Evolutionary conservation across 35 echinoderm and acorn worm genomes (phyloP), one percentile per base, ranked within the genome.

Genomic region (Chiridota heheva): DNA sequence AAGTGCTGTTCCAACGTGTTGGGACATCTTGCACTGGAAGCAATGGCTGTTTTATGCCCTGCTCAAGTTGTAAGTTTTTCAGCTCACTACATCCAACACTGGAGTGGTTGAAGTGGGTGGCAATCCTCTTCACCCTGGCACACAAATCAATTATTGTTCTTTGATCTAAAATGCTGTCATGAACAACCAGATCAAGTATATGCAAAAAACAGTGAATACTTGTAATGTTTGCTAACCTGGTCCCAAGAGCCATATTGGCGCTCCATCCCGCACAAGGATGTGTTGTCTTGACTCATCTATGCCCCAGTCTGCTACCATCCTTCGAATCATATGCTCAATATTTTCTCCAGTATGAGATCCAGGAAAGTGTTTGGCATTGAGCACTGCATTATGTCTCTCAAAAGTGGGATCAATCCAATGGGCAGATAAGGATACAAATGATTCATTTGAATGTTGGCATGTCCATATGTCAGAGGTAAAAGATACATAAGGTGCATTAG

Each of bases 51-150:
- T 44, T 47, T 12, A n/a, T 27, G 20, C 70, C 70, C 25, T 73
- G 70, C 18, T 73, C 70, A 69, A 0, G n/a, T 48, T 73, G 70
- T 7, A 73, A 44, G 20, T 44, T 47, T 28, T 73, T 73, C 3
- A 73, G 44, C 44, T 43, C 44, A 51, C 24, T 51, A 43, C 70
- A 48, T 28, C 40, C 39, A 43, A 73, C 15, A 47, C 17, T 5
- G 27, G 40, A 73, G 37, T 73, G 70, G 37, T 18, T 73, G 70
- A 73, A 73, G 1, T 73, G 70, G 20, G 70, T 73, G 37, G 40
- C n/a, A 46, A 73, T 73, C 15, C 36, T 44, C 31, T 34, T 43
- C 10, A 44, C 20, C 44, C 29, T 73, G 13, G 70, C 70, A 32
- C 40, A 51, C 18, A 73, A 25, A 44, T 73, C 70, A 51, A 73